Evolutionary conservation across 1,140 invertebrate genomes (phyloP).

Genomic region (Cydia amplana): DNA sequence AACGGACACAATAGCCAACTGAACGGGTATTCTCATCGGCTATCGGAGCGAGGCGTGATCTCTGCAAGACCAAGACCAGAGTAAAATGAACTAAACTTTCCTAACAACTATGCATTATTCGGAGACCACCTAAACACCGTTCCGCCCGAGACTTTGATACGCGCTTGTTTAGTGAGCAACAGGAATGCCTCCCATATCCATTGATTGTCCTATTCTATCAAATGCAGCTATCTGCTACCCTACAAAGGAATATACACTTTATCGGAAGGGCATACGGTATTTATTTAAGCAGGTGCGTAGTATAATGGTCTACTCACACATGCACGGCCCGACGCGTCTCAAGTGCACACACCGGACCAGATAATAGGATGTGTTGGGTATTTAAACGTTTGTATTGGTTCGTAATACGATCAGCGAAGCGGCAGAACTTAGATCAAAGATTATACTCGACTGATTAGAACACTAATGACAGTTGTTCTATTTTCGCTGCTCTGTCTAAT

Average conservation of each 20-base stretch:
- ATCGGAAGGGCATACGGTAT: neutral
- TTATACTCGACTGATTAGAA: neutral
- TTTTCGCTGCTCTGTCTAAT: neutral
- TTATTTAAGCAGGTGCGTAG: neutral
- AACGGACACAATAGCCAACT: neutral
- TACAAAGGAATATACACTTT: neutral
- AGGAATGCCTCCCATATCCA: neutral
- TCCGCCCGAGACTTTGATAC: neutral
- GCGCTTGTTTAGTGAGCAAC: neutral
- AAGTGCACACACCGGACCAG: neutral
- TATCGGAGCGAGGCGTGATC: no score
- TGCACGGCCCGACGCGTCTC: conserved; percentile 5
- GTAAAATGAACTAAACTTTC: neutral
- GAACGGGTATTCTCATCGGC: neutral
- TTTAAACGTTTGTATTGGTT: conserved; percentile 1
- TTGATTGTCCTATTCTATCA: conserved; percentile 1
- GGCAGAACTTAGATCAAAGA: neutral
- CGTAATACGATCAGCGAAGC: conserved; percentile 5
- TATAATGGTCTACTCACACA: conserved; percentile 10
- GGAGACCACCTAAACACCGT: neutral
- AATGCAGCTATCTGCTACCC: neutral
- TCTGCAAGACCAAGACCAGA: no score
- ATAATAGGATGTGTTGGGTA: conserved; percentile 7
- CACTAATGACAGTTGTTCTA: neutral
- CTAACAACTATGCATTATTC: neutral